Evolutionary conservation across 1,140 invertebrate species (phyloP).

Genomic region (Lordiphosa mommai): DNA sequence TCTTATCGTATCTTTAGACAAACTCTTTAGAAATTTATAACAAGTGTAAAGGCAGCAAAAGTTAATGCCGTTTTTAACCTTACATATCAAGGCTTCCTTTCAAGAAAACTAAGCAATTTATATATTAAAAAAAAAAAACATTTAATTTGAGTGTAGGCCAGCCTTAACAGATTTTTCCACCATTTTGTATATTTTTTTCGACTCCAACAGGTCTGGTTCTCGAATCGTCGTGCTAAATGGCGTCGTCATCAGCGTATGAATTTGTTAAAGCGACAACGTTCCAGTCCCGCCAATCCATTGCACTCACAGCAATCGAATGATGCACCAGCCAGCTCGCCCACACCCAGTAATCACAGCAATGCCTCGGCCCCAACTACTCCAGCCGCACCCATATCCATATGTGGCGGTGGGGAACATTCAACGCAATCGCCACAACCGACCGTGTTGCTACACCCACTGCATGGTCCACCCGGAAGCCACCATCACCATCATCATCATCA

Average conservation of each 20-base stretch:
- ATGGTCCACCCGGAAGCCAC: conserved; percentile 35
- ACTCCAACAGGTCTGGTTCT: conserved; percentile 94
- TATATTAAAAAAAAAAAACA: too few relatives aligned
- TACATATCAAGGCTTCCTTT: too few relatives aligned
- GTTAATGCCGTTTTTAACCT: conserved; percentile 11
- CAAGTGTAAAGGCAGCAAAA: too few relatives aligned
- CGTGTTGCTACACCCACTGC: conserved; percentile 51
- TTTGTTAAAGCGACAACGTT: conserved; percentile 87
- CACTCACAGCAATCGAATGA: conserved; percentile 69
- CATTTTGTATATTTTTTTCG: conserved; percentile 33
- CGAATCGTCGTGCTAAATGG: conserved; percentile 98
- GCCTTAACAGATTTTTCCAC: conserved; percentile 7
- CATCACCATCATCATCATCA: conserved; percentile 57
- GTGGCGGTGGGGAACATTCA: conserved; percentile 31
- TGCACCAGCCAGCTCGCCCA: conserved; percentile 67
- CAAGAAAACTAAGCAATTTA: too few relatives aligned
- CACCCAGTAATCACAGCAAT: conserved; percentile 67
- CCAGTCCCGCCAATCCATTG: conserved; percentile 74
- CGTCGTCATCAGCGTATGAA: conserved; percentile 97
- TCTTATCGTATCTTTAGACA: too few relatives aligned
- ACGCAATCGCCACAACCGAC: conserved; percentile 44
- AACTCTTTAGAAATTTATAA: too few relatives aligned
- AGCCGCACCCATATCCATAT: conserved; percentile 33
- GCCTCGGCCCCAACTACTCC: conserved; percentile 49
- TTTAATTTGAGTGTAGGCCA: too few relatives aligned